phyloP scores from a whole-genome alignment of 2,113 vertebrate genomes.

The Recurvirostra avosetta region DNA sequence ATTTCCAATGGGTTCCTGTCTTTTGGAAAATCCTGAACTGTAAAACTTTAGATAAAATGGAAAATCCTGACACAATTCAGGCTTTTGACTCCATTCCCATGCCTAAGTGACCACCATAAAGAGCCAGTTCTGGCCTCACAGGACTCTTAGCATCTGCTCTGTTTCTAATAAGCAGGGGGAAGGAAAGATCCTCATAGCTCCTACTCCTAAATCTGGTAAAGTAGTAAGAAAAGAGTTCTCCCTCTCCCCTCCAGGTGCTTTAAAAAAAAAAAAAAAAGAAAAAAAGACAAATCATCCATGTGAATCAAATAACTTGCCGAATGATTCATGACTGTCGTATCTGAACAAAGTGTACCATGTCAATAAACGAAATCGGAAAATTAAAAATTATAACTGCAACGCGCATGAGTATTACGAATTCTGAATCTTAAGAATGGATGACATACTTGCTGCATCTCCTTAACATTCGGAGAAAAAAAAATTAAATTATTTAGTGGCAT shows the following conservation, averaged over 20 bases:
- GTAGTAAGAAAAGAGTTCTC: neutral
- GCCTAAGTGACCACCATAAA: neutral
- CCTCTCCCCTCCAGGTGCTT: neutral
- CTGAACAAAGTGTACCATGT: neutral
- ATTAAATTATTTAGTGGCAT: neutral
- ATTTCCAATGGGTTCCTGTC: neutral
- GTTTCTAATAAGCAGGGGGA: neutral
- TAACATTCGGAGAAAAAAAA: neutral
- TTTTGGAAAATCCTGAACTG: neutral
- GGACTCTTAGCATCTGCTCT: neutral
- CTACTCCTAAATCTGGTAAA: neutral
- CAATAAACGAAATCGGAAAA: neutral
- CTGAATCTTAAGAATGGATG: conserved; percentile 5
- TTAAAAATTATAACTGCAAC: neutral
- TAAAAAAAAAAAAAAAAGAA: neutral
- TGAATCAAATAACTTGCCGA: neutral
- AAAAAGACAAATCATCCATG: neutral
- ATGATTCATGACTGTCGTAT: conserved; percentile 17
- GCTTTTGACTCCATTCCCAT: neutral
- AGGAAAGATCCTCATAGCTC: neutral
- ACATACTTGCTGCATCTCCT: neutral
- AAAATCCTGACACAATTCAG: neutral
- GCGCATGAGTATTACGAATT: neutral
- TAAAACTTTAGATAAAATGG: neutral
- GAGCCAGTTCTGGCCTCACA: neutral